Evolutionary conservation across 2,797 vertebrate species (phyloP).

Genomic region (Phalanger gymnotis): DNA sequence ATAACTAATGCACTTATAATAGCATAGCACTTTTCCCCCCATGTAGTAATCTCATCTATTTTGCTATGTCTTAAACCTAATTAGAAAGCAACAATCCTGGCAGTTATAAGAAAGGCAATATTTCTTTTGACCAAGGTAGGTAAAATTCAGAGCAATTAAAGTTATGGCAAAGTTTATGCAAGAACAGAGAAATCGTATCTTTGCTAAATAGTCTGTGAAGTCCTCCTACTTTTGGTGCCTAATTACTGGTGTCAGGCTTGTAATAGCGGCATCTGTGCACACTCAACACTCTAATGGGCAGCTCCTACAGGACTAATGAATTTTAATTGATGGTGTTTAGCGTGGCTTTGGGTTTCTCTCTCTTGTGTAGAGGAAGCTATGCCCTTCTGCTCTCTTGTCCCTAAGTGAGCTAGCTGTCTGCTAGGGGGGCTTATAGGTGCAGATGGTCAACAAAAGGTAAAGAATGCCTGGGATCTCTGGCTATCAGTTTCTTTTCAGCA

Average conservation of each 20-base stretch:
- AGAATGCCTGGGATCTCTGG: constrained; percentile 82
- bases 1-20: constrained; percentile 82
- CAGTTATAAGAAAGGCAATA: constrained; percentile 74
- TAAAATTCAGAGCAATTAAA: constrained; percentile 81
- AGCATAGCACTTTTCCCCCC: constrained; percentile 66
- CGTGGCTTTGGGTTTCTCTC: constrained; percentile 84
- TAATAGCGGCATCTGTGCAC: constrained; percentile 86
- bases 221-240: constrained; percentile 85
- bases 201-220: constrained; percentile 86
- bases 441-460: constrained; percentile 94
- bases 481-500: constrained; percentile 84
- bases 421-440: constrained; percentile 85
- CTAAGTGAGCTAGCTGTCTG: constrained; percentile 82
- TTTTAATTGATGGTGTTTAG: constrained; percentile 89
- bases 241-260: constrained; percentile 86
- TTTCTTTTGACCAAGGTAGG: constrained; percentile 79
- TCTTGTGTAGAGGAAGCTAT: constrained; percentile 80
- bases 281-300: constrained; percentile 85
- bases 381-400: constrained; percentile 88
- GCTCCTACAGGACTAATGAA: constrained; percentile 90
- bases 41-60: constrained; percentile 80
- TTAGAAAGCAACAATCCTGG: constrained; percentile 80
- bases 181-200: constrained; percentile 80
- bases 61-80: constrained; percentile 81
- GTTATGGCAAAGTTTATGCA: constrained; percentile 81